Percentiles rank a stretch among this genome's conserved stretches.
These are phyloP conservation scores for Isoperla grammatica DNA, from an alignment of 2,888 invertebrate species.

Conservation along the genomic window DNA sequence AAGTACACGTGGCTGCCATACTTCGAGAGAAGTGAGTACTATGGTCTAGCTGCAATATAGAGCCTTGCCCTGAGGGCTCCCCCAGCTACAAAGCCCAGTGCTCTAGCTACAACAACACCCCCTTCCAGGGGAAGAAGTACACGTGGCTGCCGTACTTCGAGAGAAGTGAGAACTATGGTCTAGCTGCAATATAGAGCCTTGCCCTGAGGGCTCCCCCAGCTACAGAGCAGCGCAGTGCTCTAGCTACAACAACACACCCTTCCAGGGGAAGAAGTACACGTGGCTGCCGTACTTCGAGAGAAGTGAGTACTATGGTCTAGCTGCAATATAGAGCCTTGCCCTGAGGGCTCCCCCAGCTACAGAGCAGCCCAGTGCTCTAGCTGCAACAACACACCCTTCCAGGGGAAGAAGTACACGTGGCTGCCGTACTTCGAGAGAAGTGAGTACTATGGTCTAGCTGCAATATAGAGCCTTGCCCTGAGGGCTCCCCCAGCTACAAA, in stretches of 20 bases:
- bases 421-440: slow-evolving; percentile 42
- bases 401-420: slow-evolving; percentile 44
- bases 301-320: too few relatives aligned
- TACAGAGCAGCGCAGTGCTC: slow-evolving; percentile 75
- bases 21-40: slow-evolving; percentile 40
- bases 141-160: slow-evolving; percentile 44
- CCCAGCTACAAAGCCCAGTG: slow-evolving; percentile 70
- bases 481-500: slow-evolving; percentile 49
- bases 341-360: slow-evolving; percentile 43
- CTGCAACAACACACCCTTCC: slow-evolving; percentile 56
- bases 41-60: slow-evolving; percentile 54
- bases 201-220: slow-evolving; percentile 15
- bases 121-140: slow-evolving; percentile 43
- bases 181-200: slow-evolving; percentile 48
- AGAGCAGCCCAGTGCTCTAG: slow-evolving; percentile 70
- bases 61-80: slow-evolving; percentile 12
- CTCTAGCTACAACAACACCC: slow-evolving; percentile 59
- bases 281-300: slow-evolving; percentile 44
- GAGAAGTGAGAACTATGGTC: slow-evolving; percentile 41
- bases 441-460: too few relatives aligned
- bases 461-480: slow-evolving; percentile 42
- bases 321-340: slow-evolving; percentile 46
- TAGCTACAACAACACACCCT: slow-evolving; percentile 57
- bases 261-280: slow-evolving; percentile 42
- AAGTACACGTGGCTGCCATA: slow-evolving; percentile 45